Conservation (phyloP, 2,888 invertebrate genomes). For the Schizaphis graminum region DNA sequence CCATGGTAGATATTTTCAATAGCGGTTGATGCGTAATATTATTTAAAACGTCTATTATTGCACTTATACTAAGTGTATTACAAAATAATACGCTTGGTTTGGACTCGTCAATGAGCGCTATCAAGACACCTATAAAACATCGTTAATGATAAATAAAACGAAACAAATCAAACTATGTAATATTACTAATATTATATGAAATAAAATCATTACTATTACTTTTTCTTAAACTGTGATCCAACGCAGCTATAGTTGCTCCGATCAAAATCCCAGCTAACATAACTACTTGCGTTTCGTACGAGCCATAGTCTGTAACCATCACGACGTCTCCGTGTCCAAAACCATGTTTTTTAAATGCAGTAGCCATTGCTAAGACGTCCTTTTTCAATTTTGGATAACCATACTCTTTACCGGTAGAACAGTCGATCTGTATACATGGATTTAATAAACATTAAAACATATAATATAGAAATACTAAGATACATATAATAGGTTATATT, state of each 20-base stretch:
- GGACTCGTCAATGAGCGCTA: neutral
- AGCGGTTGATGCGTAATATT: neutral
- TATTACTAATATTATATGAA: neutral
- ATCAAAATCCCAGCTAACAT: conserved; percentile 29
- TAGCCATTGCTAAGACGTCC: conserved; percentile 29
- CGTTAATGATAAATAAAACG: neutral
- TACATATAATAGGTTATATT: too few relatives aligned
- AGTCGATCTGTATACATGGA: conserved; percentile 30
- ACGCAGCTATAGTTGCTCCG: neutral
- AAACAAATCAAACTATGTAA: neutral
- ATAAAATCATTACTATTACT: neutral
- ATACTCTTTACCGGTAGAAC: conserved; percentile 21
- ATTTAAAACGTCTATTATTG: neutral
- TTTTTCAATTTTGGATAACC: conserved; percentile 40
- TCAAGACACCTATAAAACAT: neutral
- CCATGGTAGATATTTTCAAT: neutral
- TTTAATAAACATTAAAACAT: neutral
- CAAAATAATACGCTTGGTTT: conserved; percentile 42
- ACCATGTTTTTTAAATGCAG: neutral
- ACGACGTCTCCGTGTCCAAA: conserved; percentile 39
- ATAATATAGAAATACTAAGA: neutral
- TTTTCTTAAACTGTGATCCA: conserved; percentile 27
- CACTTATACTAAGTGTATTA: neutral
- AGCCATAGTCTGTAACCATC: neutral
- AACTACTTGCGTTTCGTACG: conserved; percentile 21